phyloP scores from a whole-genome alignment of 2,888 invertebrate genomes.

The Hesperia comma region DNA sequence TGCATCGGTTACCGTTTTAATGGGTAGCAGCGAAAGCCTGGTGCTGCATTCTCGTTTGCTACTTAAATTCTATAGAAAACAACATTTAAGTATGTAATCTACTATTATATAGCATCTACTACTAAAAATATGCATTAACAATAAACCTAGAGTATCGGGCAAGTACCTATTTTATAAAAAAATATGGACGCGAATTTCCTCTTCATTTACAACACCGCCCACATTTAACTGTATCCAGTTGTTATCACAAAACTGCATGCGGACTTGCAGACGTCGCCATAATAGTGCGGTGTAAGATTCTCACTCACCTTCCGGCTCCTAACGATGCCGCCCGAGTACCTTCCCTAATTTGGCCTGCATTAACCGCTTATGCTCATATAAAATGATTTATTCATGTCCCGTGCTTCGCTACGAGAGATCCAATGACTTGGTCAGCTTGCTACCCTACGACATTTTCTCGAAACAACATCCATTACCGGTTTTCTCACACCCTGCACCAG shows the following conservation, averaged over 20 bases:
- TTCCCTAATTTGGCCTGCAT: conserved; percentile 65
- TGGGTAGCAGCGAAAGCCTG: no score
- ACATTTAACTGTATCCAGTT: background rate
- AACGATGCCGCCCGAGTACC: conserved; percentile 45
- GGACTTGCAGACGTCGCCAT: background rate
- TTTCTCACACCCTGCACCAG: background rate
- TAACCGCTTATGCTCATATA: conserved; percentile 68
- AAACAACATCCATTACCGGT: conserved; percentile 26
- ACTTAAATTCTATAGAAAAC: no score
- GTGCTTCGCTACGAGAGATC: conserved; percentile 46
- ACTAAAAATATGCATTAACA: no score
- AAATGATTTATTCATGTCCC: conserved; percentile 66
- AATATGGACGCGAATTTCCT: no score
- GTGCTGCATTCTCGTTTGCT: no score
- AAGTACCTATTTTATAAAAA: no score
- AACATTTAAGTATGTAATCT: no score
- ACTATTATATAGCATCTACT: no score
- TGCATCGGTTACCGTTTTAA: no score
- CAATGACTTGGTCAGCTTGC: conserved; percentile 34
- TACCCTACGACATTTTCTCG: background rate
- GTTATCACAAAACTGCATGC: conserved; percentile 20
- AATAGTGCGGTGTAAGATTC: conserved; percentile 10
- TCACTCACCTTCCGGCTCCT: conserved; percentile 16
- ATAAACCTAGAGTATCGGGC: no score
- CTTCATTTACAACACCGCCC: no score